Conservation (phyloP, 1,140 invertebrate genomes). For the Penaeus chinensis region DNA sequence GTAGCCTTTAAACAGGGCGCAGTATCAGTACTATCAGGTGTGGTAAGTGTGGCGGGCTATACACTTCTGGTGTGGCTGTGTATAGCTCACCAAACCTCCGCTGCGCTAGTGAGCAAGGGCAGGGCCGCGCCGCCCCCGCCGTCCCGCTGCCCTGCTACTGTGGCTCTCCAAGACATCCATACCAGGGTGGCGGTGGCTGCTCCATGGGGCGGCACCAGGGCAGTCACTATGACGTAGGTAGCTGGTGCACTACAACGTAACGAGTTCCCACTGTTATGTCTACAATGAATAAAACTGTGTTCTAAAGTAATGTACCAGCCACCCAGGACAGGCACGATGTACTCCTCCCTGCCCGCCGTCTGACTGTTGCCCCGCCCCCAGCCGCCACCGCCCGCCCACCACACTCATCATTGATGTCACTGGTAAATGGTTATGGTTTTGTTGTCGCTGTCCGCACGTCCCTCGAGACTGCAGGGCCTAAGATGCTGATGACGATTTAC, state of each 20-base stretch:
- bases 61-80: conserved; percentile 3
- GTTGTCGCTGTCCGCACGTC: neutral
- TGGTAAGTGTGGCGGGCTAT: conserved; percentile 21
- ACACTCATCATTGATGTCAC: conserved; percentile 10
- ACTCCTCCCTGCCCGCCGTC: neutral
- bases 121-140: conserved; percentile 51
- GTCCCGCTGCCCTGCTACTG: conserved; percentile 27
- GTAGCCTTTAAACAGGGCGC: conserved; percentile 53
- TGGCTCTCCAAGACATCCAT: conserved; percentile 15
- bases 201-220: neutral
- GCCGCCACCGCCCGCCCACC: conserved; percentile 22
- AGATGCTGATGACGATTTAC: conserved; percentile 13
- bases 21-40: conserved; percentile 49
- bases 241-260: neutral
- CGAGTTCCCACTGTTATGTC: conserved; percentile 1
- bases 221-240: conserved; percentile 4
- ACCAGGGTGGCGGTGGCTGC: conserved; percentile 7
- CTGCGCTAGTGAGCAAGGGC: conserved; percentile 61
- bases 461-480: neutral
- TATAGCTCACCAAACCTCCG: conserved; percentile 22
- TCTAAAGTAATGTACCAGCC: conserved; percentile 13
- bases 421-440: neutral
- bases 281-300: neutral
- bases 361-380: conserved; percentile 7
- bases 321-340: neutral